These are phyloP conservation scores for Eledone cirrhosa DNA, from an alignment of 2,888 invertebrate genomes.

Conservation along the genomic window DNA sequence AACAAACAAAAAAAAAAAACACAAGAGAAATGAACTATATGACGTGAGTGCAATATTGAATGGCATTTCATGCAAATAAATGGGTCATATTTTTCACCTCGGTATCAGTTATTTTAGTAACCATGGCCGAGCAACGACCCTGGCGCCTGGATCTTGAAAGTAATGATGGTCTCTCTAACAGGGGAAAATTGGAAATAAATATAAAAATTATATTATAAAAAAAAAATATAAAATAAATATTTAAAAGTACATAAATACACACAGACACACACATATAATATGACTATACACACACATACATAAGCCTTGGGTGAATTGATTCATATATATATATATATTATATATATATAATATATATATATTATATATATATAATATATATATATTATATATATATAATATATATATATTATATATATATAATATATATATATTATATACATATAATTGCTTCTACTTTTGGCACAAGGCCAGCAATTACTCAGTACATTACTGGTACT, in stretches of 20 bases:
- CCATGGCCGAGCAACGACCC: background rate
- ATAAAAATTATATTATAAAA: background rate
- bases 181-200: background rate
- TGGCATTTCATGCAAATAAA: conserved; percentile 1
- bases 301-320: background rate
- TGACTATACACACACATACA: background rate
- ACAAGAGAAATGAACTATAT: background rate
- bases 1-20: background rate
- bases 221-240: background rate
- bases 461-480: too few relatives aligned
- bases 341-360: background rate
- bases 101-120: background rate
- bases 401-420: too few relatives aligned
- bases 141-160: conserved; percentile 15
- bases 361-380: too few relatives aligned
- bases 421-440: too few relatives aligned
- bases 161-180: background rate
- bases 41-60: background rate
- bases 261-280: background rate
- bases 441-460: too few relatives aligned
- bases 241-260: background rate
- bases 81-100: background rate
- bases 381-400: too few relatives aligned
- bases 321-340: too few relatives aligned
- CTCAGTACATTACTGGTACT: too few relatives aligned